phyloP scores from a whole-genome alignment of 2,888 invertebrate genomes.

The Meliscaeva auricollis region DNA sequence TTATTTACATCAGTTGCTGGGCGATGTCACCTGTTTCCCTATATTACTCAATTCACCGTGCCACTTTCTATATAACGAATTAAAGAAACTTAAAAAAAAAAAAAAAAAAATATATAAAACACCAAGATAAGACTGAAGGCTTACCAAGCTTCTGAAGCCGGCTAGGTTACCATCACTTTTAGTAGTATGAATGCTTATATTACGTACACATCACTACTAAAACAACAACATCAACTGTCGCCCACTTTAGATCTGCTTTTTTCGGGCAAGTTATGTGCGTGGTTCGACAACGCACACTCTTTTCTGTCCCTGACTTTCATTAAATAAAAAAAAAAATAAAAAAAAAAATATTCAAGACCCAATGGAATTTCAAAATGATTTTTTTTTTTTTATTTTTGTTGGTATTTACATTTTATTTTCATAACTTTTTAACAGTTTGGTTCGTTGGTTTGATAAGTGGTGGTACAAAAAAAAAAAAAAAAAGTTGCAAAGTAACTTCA shows the following conservation, averaged over 20 bases:
- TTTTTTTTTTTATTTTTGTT: slow-evolving; percentile 21
- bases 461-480: not conserved
- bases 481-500: slow-evolving; percentile 27
- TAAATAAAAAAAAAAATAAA: slow-evolving; percentile 49
- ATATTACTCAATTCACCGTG: slow-evolving; percentile 62
- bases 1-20: slow-evolving; percentile 3
- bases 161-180: not conserved
- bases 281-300: slow-evolving; percentile 26
- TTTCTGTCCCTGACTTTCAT: slow-evolving; percentile 60
- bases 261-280: slow-evolving; percentile 51
- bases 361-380: slow-evolving; percentile 64
- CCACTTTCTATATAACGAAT: slow-evolving; percentile 65
- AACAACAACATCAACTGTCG: not conserved
- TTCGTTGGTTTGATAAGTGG: slow-evolving; percentile 16
- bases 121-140: not conserved
- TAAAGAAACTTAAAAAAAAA: slow-evolving; percentile 14
- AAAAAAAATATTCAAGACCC: slow-evolving; percentile 40
- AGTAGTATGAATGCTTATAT: slow-evolving; percentile 16
- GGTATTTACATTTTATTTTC: slow-evolving; percentile 17
- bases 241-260: slow-evolving; percentile 39
- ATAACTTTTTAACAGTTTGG: slow-evolving; percentile 25
- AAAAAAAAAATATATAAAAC: not conserved
- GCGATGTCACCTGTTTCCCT: slow-evolving; percentile 66
- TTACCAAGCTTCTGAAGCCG: slow-evolving; percentile 14
- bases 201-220: not conserved